Evolutionary conservation across 2,113 vertebrate species (phyloP).

Genomic region (Oceanodroma tethys): DNA sequence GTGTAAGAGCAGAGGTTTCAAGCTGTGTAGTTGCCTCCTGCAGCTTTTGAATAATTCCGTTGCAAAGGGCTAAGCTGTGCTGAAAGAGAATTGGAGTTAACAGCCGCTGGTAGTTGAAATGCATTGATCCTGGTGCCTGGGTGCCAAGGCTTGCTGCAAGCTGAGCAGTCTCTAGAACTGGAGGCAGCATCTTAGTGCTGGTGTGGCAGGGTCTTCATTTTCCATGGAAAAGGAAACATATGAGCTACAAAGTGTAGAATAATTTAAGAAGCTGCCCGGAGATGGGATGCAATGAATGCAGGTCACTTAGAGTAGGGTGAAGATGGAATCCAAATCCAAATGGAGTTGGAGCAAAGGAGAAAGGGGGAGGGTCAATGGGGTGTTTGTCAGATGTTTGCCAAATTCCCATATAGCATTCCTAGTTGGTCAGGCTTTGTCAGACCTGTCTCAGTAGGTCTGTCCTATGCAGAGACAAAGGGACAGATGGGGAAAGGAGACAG

Average conservation of each 20-base stretch:
- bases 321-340: background rate
- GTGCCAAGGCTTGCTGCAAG: background rate
- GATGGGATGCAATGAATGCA: background rate
- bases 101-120: background rate
- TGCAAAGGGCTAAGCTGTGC: background rate
- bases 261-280: background rate
- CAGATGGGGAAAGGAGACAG: conserved; percentile 32
- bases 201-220: rapidly evolving
- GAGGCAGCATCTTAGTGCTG: background rate
- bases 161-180: background rate
- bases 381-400: background rate
- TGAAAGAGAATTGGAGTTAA: background rate
- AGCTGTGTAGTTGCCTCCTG: background rate
- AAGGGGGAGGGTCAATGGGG: no score
- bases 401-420: background rate
- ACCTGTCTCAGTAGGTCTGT: background rate
- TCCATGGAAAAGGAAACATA: background rate
- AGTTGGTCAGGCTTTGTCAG: background rate
- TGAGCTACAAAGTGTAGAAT: background rate
- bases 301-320: background rate
- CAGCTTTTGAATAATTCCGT: background rate
- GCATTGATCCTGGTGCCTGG: rapidly evolving
- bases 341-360: background rate
- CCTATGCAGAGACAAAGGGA: background rate
- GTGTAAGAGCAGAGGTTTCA: background rate